Evolutionary conservation across 2,888 invertebrate genomes (phyloP), one percentile per base, ranked within the genome.

Genomic region (Athalia cordata): DNA sequence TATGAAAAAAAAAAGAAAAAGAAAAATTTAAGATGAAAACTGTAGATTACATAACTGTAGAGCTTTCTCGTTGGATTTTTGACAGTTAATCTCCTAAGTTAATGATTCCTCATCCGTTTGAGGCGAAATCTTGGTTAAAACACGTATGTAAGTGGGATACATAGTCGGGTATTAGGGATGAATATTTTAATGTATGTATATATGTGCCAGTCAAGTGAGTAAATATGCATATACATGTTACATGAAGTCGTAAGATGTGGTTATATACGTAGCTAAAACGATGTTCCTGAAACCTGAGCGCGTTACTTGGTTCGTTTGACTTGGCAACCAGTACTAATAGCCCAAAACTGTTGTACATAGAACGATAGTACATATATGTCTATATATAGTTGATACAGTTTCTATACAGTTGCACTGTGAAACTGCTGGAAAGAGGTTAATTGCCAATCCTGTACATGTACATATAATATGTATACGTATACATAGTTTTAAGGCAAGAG

Each of bases 311-410:
- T 55, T 55, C 68, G 68, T 68, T 68, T 68, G 68, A 68, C 15
- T 68, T 52, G n/a, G 68, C 29, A 68, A 68, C 68, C 29, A 68
- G 55, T 29, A 55, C 68, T 68, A 68, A 68, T 55, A 68, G 55
- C 67, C 29, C 13, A 9, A 29, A 68, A 68, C 55, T 7, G 68
- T 29, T 29, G 29, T 29, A 29, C 29, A 29, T 29, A 29, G 29
- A 29, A 29, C 29, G 29, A 29, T 29, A 29, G 29, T 29, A 29
- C 29, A 29, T 29, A 29, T 29, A 29, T 29, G 29, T 29, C 29
- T 29, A 2, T 29, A 29, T 29, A 29, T 29, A 50, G 43, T n/a
- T n/a, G 67, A 52, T 29, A 55, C 11, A 55, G 29, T 68, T 68
- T 7, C 68, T 68, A 29, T 29, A 29, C 29, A 43, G 55, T 29